Evolutionary conservation across 2,797 vertebrate genomes (phyloP), one percentile per base, ranked within the genome.

Genomic region (Sebastes glaucus): DNA sequence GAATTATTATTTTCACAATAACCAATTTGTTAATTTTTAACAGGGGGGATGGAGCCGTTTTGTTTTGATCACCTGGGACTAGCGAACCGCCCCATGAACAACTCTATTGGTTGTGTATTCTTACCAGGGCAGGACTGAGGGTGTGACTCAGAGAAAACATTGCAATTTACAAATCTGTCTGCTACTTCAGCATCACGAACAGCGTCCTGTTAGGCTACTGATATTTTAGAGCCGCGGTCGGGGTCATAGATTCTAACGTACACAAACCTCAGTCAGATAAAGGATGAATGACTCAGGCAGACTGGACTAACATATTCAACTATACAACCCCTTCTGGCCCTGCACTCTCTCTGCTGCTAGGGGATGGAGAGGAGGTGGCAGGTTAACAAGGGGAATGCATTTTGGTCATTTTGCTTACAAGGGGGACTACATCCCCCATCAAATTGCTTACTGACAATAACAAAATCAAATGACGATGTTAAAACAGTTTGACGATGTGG

Each of bases 81-180:
- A 52, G 20, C 8, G 0, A n/a, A 9, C 8, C 0, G 6, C 49
- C 49, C 49, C 20, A n/a, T 52, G 2, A 5, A n/a, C 8, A 6
- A 52, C 20, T 52, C 18, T 52, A 18, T 10, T 52, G 18, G 49
- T 52, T 52, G 4, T 52, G 20, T 52, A 14, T 52, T 52, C 49
- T 52, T 52, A n/a, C 49, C 49, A 52, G 49, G 6, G 16, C 46
- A 18, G 46, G 18, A 49, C 18, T 49, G 46, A 49, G 18, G 16
- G 3, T 20, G 18, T 3, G 16, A 49, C 46, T 7, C 46, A 18
- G 18, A 49, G 46, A 49, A n/a, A 7, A 52, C n/a, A 4, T 52
- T n/a, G 20, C 49, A 20, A n/a, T 52, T 52, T 52, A 52, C 49
- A 52, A 52, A 52, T 20, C 49, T 5, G 8, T 52, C 49, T 52